Percentiles rank a stretch among this genome's conserved stretches.
Conservation (phyloP, 2,888 invertebrate genomes). For the Apodemia mormo region DNA sequence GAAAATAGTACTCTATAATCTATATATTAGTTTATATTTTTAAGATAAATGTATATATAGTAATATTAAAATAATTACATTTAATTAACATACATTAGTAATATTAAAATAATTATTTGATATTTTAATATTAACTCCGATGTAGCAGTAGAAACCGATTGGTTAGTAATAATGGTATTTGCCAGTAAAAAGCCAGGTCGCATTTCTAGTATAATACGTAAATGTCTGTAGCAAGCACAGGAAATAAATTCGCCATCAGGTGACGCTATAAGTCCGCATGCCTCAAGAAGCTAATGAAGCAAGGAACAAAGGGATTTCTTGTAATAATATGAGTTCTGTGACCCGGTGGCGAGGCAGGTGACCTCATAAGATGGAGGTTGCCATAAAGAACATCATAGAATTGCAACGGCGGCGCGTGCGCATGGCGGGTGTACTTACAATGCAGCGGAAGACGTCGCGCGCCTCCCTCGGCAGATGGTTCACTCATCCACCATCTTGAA, state of each 20-base stretch:
- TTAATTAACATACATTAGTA: too few relatives aligned
- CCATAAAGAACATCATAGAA: slow-evolving; percentile 32
- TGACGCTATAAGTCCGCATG: slow-evolving; percentile 10
- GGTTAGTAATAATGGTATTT: too few relatives aligned
- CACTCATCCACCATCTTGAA: slow-evolving; percentile 53
- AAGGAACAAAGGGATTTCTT: slow-evolving; percentile 29
- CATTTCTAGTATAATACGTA: not conserved
- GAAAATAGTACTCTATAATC: too few relatives aligned
- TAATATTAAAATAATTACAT: too few relatives aligned
- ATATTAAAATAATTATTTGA: too few relatives aligned
- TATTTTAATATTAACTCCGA: too few relatives aligned
- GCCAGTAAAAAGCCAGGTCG: too few relatives aligned
- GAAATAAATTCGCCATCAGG: slow-evolving; percentile 6
- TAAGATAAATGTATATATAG: too few relatives aligned
- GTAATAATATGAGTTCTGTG: slow-evolving; percentile 44
- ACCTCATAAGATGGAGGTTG: slow-evolving; percentile 41
- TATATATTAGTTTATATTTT: too few relatives aligned
- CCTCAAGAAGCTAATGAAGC: slow-evolving; percentile 23
- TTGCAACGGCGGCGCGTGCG: slow-evolving; percentile 69
- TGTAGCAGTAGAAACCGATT: too few relatives aligned
- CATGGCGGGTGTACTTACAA: slow-evolving; percentile 65
- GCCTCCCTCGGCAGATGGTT: slow-evolving; percentile 73
- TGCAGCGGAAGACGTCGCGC: slow-evolving; percentile 70
- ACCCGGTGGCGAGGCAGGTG: slow-evolving; percentile 43
- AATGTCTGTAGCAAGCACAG: slow-evolving; percentile 9